Conservation (phyloP, 2,888 invertebrate genomes). For the Osmoderma eremita region DNA sequence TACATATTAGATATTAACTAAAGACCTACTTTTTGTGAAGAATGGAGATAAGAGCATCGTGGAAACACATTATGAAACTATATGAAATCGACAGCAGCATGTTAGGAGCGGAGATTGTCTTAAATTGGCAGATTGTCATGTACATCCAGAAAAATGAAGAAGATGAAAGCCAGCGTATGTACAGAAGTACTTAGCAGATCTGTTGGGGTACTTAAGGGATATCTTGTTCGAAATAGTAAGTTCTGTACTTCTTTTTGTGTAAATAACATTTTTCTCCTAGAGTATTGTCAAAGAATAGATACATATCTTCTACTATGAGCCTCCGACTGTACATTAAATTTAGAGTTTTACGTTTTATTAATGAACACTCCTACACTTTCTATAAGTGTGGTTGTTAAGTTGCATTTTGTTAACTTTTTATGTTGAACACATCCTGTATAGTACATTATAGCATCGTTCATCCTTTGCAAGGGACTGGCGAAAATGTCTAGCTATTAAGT, state of each 20-base stretch:
- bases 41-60: not conserved
- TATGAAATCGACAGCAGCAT: slow-evolving; percentile 3
- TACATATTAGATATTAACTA: too few species aligned
- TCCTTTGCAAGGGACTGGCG: too few species aligned
- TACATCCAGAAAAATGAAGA: slow-evolving; percentile 1
- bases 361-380: too few species aligned
- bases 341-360: too few species aligned
- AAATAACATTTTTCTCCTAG: not conserved
- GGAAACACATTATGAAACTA: not conserved
- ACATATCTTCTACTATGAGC: too few species aligned
- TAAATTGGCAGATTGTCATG: slow-evolving; percentile 8
- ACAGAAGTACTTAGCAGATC: slow-evolving; percentile 5
- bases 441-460: too few species aligned
- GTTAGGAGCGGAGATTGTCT: not conserved
- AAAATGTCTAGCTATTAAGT: too few species aligned
- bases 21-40: not conserved
- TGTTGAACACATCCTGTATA: too few species aligned
- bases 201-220: not conserved
- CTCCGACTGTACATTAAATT: not conserved
- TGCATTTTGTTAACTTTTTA: too few species aligned
- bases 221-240: slow-evolving; percentile 1
- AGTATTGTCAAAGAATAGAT: too few species aligned
- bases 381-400: too few species aligned
- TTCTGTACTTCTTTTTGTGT: too few species aligned
- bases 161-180: not conserved